Evolutionary conservation across 1,140 invertebrate species (phyloP).

Genomic region (Cyclina sinensis): DNA sequence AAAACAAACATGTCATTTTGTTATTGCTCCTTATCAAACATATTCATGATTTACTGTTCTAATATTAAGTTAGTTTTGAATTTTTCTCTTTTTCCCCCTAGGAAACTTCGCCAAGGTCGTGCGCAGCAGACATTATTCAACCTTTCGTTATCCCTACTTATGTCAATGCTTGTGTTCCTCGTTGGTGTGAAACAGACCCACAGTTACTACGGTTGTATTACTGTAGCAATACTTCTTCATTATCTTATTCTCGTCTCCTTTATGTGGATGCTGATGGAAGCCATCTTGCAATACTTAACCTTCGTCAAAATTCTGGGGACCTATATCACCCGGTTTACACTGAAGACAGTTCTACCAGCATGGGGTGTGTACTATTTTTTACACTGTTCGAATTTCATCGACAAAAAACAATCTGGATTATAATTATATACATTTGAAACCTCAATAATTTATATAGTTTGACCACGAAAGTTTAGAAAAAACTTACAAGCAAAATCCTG

Average conservation of each 20-base stretch:
- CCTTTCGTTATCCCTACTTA: constrained; percentile 81
- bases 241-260: constrained; percentile 87
- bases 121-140: constrained; percentile 84
- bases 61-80: too few relatives aligned
- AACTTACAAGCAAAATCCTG: too few relatives aligned
- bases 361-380: constrained; percentile 85
- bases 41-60: too few relatives aligned
- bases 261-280: constrained; percentile 88
- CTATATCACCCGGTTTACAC: constrained; percentile 85
- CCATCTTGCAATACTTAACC: constrained; percentile 87
- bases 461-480: too few relatives aligned
- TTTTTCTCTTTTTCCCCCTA: too few relatives aligned
- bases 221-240: constrained; percentile 85
- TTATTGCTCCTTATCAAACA: too few relatives aligned
- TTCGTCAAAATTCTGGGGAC: constrained; percentile 87
- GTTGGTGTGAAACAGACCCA: constrained; percentile 81
- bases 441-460: too few relatives aligned
- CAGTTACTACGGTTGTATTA: constrained; percentile 79
- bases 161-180: constrained; percentile 80
- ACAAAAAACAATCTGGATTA: too few relatives aligned
- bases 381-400: too few relatives aligned
- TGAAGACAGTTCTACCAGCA: constrained; percentile 86
- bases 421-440: too few relatives aligned
- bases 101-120: constrained; percentile 82
- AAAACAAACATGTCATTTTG: too few relatives aligned